Base-by-base conservation (phyloP, 2,888 invertebrate genomes). In the Drosophila phalerata region DNA sequence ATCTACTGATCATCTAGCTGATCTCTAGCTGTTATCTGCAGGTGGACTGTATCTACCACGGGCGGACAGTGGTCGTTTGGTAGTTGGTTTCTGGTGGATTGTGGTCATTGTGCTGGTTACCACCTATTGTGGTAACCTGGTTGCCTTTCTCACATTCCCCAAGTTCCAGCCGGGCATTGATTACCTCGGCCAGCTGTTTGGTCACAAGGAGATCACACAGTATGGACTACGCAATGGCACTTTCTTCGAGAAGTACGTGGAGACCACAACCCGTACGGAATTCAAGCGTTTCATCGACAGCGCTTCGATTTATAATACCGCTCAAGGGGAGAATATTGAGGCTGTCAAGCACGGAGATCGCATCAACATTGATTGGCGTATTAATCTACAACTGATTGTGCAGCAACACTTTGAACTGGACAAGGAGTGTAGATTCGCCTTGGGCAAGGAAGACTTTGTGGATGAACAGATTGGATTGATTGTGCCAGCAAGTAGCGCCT, bases 81-180 rank as follows among this genome's bases (percentile, higher is more conserved):
- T 98, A 3, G 95, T 98, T 0, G 97, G 97, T 0, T 95, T 97
- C 1, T 98, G 98, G 98, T 98, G 98, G 98, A 92, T 98, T 51
- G 97, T 97, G 1, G 97, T 98, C 0, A 94, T 98, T 71, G 96
- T 98, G 0, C 94, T 98, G 19, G 96, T 98, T 0, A 98, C 98
- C 17, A 97, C 97, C 0, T 98, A 98, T 91, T 97, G 97, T 60
- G 98, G 98, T 2, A 98, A 97, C 92, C 94, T 98, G 79, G 98
- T 98, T 0, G 98, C 98, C 0, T 98, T 98, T 91, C 94, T 98
- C 43, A 98, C 98, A 0, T 98, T 98, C 90, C 98, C 98, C 0
- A 96, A 96, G 91, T 92, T 90, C 69, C 91, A 92, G 53, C 91
- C 91, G 2, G 92, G 91, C 9, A 87, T 92, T 17, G 90, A 91